A percentile compares a stretch with the other conserved stretches of the same genome.
phyloP scores from a whole-genome alignment of 2,113 vertebrate genomes.

The Vulpes ferrilata region DNA sequence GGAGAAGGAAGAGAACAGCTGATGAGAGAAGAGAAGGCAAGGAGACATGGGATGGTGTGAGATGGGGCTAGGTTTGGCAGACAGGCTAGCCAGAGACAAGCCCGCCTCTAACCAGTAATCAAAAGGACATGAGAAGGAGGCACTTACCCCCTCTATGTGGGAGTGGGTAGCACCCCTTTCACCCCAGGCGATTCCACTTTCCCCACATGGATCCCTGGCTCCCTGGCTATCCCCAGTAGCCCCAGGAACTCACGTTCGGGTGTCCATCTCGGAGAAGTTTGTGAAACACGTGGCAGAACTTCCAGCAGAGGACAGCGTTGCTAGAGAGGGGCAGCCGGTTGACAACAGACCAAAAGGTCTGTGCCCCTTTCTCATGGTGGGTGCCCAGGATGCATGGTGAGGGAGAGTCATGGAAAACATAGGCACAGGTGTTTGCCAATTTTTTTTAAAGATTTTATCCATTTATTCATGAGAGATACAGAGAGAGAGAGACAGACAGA shows the following conservation, averaged over 20 bases:
- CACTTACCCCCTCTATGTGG: too few relatives aligned
- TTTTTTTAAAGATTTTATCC: too few relatives aligned
- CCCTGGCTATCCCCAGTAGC: accelerated
- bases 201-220: not conserved
- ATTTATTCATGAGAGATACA: too few relatives aligned
- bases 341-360: constrained; percentile 97
- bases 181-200: not conserved
- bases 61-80: not conserved
- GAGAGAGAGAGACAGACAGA: too few relatives aligned
- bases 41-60: not conserved
- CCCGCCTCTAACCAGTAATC: not conserved
- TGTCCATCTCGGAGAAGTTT: constrained; percentile 98
- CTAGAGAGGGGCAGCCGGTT: constrained; percentile 97
- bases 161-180: not conserved
- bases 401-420: constrained; percentile 89
- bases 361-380: constrained; percentile 98
- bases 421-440: not conserved
- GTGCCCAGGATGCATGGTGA: constrained; percentile 98
- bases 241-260: constrained; percentile 91
- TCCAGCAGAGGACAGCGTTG: constrained; percentile 98
- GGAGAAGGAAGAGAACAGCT: not conserved
- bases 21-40: not conserved
- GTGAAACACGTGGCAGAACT: constrained; percentile 99
- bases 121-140: not conserved
- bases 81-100: accelerated